Percentiles rank a stretch among this genome's conserved stretches.
Evolutionary conservation across 2,113 vertebrate genomes (phyloP).

Genomic region (Xenopus borealis): DNA sequence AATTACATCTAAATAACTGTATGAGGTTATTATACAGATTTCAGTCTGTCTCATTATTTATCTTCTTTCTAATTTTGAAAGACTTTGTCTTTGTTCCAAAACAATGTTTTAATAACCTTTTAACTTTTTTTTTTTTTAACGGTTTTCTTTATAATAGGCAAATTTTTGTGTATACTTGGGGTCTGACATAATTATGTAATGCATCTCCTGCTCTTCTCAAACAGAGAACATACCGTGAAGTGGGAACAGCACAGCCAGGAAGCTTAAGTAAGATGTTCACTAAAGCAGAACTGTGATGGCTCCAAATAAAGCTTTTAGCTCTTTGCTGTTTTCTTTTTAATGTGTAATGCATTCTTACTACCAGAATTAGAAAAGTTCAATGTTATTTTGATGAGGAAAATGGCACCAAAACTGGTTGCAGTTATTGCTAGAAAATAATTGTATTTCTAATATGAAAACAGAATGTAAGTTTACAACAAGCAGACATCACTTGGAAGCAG

Average conservation of each 20-base stretch:
- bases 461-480: too few species aligned
- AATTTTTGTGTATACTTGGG: slow-evolving; percentile 42
- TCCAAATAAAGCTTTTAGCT: slow-evolving; percentile 34
- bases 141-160: slow-evolving; percentile 36
- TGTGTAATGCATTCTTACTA: neutral
- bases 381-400: neutral
- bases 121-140: slow-evolving; percentile 27
- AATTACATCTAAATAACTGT: slow-evolving; percentile 1
- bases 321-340: slow-evolving; percentile 13
- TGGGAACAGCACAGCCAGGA: slow-evolving; percentile 23
- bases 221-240: slow-evolving; percentile 34
- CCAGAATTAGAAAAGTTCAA: too few species aligned
- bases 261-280: slow-evolving; percentile 33
- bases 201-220: slow-evolving; percentile 25
- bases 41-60: slow-evolving; percentile 22
- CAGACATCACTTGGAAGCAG: too few species aligned
- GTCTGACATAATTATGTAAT: slow-evolving; percentile 43
- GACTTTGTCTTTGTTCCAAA: slow-evolving; percentile 29
- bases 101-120: slow-evolving; percentile 34
- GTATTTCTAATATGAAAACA: too few species aligned
- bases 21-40: neutral
- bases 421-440: too few species aligned
- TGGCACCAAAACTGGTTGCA: too few species aligned
- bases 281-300: slow-evolving; percentile 22
- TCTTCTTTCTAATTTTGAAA: slow-evolving; percentile 24